Percentiles rank a stretch among this genome's conserved stretches.
phyloP scores from a whole-genome alignment of 2,113 vertebrate species.

The Caranx melampygus region DNA sequence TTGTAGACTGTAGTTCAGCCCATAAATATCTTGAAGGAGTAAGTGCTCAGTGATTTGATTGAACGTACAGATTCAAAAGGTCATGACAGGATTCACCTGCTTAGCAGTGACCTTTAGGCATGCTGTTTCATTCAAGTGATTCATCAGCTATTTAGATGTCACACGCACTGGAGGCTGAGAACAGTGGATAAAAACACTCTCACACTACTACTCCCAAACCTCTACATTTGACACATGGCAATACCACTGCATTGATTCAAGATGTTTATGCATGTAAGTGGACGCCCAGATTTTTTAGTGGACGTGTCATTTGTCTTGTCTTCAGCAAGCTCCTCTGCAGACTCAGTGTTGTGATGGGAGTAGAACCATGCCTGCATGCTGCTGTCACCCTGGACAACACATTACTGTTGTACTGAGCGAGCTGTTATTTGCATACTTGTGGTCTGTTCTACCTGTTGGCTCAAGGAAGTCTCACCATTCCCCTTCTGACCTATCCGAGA shows the following conservation, averaged over 20 bases:
- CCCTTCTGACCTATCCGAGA: conserved; percentile 7
- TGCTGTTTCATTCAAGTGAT: not conserved
- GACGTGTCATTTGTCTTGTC: not conserved
- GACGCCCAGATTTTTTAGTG: not conserved
- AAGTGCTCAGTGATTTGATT: conserved; percentile 9
- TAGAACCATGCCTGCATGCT: not conserved
- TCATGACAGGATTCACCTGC: not conserved
- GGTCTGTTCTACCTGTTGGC: not conserved
- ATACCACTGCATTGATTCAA: not conserved
- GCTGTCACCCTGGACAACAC: not conserved
- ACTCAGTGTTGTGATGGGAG: not conserved
- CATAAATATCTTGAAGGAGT: not conserved
- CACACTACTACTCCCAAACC: not conserved
- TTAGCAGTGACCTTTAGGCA: no score
- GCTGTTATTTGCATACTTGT: conserved; percentile 10
- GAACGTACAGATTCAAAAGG: not conserved
- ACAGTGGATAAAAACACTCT: no score
- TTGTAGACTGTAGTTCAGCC: not conserved
- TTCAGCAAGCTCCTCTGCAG: not conserved
- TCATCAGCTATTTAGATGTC: not conserved
- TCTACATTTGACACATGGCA: not conserved
- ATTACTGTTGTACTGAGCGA: not conserved
- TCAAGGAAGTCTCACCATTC: not conserved
- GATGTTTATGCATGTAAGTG: not conserved
- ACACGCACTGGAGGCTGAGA: no score